Evolutionary conservation across 2,797 vertebrate genomes (phyloP).

Genomic region (Sebastes steindachneri): DNA sequence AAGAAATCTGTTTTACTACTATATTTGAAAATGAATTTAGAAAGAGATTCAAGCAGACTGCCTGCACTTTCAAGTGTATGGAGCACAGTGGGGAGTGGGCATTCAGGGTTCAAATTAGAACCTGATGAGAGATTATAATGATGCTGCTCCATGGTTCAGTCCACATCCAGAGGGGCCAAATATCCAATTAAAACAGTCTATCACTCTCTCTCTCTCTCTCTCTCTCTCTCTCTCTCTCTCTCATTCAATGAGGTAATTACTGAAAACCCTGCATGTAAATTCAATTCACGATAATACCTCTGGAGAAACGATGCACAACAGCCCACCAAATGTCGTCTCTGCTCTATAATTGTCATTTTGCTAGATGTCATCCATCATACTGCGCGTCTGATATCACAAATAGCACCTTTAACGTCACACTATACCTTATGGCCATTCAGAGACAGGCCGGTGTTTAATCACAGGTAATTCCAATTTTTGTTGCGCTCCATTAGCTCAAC

Average conservation of each 20-base stretch:
- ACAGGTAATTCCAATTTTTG: conserved; percentile 40
- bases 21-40: conserved; percentile 47
- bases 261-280: conserved; percentile 76
- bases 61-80: conserved; percentile 67
- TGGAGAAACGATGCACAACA: conserved; percentile 65
- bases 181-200: conserved; percentile 83
- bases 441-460: conserved; percentile 43
- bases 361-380: conserved; percentile 46
- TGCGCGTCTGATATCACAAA: conserved; percentile 36
- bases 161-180: conserved; percentile 85
- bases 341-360: conserved; percentile 55
- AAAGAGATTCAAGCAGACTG: conserved; percentile 67
- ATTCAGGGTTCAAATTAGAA: conserved; percentile 78
- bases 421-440: not conserved
- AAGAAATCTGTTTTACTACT: conserved; percentile 28
- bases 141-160: conserved; percentile 78
- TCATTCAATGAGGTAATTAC: conserved; percentile 73
- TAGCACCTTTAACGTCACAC: conserved; percentile 27
- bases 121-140: conserved; percentile 81
- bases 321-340: conserved; percentile 60
- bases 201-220: conserved; percentile 38
- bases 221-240: not conserved
- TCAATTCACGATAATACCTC: conserved; percentile 72
- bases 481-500: conserved; percentile 49
- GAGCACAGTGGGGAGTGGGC: conserved; percentile 72